Percentiles rank a stretch among this genome's conserved stretches.
Conservation (phyloP, 2,888 invertebrate species). For the Cistogaster globosa region DNA sequence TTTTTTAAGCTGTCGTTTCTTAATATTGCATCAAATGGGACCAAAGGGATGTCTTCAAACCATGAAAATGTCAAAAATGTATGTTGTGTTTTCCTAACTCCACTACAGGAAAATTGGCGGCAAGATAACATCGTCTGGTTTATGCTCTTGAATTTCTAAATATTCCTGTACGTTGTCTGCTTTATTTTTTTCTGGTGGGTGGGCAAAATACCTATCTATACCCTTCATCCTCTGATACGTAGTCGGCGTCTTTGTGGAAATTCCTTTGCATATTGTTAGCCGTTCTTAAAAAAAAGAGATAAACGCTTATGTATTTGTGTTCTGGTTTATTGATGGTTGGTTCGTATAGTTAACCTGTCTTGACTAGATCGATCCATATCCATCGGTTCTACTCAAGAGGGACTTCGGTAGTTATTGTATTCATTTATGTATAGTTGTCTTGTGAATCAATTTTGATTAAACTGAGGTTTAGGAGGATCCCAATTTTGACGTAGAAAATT, state of each 20-base stretch:
- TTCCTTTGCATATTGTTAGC: neutral
- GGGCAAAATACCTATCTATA: neutral
- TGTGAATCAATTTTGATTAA: too few relatives aligned
- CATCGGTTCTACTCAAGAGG: neutral
- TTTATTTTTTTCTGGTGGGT: neutral
- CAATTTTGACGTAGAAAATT: too few relatives aligned
- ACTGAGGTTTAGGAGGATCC: too few relatives aligned
- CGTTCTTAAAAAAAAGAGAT: neutral
- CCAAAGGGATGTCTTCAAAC: neutral
- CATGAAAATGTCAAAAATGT: neutral
- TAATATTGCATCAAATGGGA: constrained; percentile 51
- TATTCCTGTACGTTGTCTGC: neutral
- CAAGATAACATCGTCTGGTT: neutral
- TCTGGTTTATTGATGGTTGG: neutral
- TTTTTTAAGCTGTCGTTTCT: constrained; percentile 56
- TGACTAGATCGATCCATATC: neutral
- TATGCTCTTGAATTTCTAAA: neutral
- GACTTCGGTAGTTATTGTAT: neutral
- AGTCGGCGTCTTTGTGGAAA: neutral
- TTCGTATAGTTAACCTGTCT: too few relatives aligned
- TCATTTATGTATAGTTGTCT: too few relatives aligned
- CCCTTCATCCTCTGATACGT: neutral
- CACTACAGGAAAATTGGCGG: neutral
- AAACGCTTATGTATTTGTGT: neutral
- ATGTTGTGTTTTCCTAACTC: neutral